These are phyloP conservation scores for Smithornis capensis DNA, from an alignment of 2,113 vertebrate genomes.

Conservation along the genomic window DNA sequence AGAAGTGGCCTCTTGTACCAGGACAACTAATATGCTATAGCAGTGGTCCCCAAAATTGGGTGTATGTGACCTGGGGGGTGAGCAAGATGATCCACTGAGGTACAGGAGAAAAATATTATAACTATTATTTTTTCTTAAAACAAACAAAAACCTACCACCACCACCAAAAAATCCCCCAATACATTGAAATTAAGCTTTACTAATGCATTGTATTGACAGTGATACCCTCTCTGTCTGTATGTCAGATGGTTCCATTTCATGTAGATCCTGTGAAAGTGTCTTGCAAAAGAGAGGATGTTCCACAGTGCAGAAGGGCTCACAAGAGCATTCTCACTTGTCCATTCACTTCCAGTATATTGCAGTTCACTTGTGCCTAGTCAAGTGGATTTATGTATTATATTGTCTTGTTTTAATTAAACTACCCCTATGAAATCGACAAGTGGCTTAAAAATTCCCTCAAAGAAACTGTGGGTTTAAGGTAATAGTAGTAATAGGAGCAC, in stretches of 20 bases:
- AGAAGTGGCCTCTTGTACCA: neutral
- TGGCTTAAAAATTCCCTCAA: neutral
- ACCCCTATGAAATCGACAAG: neutral
- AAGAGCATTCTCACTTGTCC: neutral
- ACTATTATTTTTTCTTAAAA: neutral
- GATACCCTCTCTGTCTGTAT: neutral
- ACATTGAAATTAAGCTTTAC: neutral
- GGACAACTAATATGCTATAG: rapidly evolving
- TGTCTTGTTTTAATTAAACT: neutral
- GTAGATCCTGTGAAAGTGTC: neutral
- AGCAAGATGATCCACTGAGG: neutral
- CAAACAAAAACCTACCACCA: neutral
- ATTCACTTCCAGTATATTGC: neutral
- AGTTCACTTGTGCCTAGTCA: neutral
- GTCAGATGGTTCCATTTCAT: neutral
- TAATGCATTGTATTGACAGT: neutral
- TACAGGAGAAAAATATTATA: neutral
- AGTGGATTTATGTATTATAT: neutral
- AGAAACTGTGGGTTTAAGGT: neutral
- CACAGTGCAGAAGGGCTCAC: neutral
- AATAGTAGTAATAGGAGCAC: neutral
- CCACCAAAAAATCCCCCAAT: rapidly evolving
- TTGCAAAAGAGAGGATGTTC: neutral
- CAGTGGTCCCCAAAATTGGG: neutral
- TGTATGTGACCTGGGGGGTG: rapidly evolving